phyloP scores from a whole-genome alignment of 2,797 vertebrate genomes.

The Harpagifer antarcticus region DNA sequence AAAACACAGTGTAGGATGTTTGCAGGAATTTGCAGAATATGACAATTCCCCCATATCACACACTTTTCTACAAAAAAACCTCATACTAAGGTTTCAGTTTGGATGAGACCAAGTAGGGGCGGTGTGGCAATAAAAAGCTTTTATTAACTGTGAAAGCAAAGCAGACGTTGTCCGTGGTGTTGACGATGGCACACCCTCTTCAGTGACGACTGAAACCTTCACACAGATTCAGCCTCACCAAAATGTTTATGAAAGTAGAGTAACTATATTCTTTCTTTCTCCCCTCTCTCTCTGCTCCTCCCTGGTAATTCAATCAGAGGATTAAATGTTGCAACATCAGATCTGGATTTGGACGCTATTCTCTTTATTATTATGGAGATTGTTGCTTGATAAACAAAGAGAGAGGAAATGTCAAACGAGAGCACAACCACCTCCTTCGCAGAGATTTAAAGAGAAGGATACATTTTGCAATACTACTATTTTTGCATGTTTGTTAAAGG shows the following conservation, averaged over 20 bases:
- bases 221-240: constrained; percentile 28
- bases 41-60: neutral
- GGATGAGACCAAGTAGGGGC: neutral
- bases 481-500: constrained; percentile 13
- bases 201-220: constrained; percentile 37
- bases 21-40: neutral
- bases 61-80: neutral
- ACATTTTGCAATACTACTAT: constrained; percentile 28
- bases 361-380: constrained; percentile 65
- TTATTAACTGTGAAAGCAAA: constrained; percentile 36
- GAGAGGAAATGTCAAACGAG: constrained; percentile 54
- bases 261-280: constrained; percentile 24
- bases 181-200: constrained; percentile 35
- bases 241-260: constrained; percentile 55
- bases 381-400: constrained; percentile 64
- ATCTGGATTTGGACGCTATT: constrained; percentile 56
- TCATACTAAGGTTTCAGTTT: constrained; percentile 11
- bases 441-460: constrained; percentile 16
- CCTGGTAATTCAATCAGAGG: constrained; percentile 75
- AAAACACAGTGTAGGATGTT: neutral
- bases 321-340: constrained; percentile 80
- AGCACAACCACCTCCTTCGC: constrained; percentile 29
- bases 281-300: constrained; percentile 55
- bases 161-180: constrained; percentile 17
- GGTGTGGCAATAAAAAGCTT: constrained; percentile 14